Evolutionary conservation across 1,140 invertebrate species (phyloP).

Genomic region (Polypedilum vanderplanki): DNA sequence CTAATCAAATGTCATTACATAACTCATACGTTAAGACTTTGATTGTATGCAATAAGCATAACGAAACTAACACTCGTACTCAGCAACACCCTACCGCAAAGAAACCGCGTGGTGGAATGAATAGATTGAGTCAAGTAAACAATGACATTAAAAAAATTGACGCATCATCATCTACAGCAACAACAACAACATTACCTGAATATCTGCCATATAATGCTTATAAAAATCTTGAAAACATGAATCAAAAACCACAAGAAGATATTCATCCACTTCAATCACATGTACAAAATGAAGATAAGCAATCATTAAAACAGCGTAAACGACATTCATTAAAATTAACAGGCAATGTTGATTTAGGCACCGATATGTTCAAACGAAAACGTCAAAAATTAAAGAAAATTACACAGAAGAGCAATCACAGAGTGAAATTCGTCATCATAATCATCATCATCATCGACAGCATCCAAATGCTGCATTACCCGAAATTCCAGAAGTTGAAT

Average conservation of each 20-base stretch:
- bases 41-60: too few species aligned
- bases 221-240: background rate
- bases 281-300: background rate
- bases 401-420: background rate
- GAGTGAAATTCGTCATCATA: background rate
- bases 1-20: background rate
- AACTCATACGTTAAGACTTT: too few species aligned
- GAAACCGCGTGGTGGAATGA: background rate
- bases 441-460: background rate
- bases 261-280: conserved; percentile 10
- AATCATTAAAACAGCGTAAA: background rate
- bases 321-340: conserved; percentile 10
- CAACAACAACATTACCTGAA: background rate
- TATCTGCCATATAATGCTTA: conserved; percentile 18
- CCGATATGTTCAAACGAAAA: background rate
- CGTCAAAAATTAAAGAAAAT: background rate
- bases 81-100: background rate
- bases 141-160: background rate
- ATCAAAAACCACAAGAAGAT: conserved; percentile 16
- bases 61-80: too few species aligned
- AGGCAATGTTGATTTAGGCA: background rate
- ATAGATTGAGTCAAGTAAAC: background rate
- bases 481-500: background rate
- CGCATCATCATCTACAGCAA: background rate
- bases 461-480: background rate